Evolutionary conservation across 2,113 vertebrate species (phyloP).

Genomic region (Lamprologus speciosus): DNA sequence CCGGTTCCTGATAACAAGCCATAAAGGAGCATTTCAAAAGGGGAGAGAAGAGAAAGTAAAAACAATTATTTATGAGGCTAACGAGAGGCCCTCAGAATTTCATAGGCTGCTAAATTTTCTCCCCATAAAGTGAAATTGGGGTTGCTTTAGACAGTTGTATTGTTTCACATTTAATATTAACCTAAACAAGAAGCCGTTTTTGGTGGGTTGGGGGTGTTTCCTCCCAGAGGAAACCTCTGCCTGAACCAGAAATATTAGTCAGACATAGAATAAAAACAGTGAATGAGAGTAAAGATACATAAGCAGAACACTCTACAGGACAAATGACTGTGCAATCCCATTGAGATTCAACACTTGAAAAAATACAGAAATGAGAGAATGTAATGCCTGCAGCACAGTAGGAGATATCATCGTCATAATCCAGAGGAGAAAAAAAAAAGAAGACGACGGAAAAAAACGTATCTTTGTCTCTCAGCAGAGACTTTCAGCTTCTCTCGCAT

Average conservation of each 20-base stretch:
- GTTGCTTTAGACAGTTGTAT: conserved; percentile 37
- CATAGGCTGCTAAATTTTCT: conserved; percentile 5
- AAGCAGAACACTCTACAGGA: conserved; percentile 54
- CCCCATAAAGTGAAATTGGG: conserved; percentile 20
- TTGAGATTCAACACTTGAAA: conserved; percentile 48
- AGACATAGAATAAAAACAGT: conserved; percentile 47
- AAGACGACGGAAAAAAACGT: neutral
- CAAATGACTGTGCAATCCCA: conserved; percentile 61
- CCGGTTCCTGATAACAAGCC: conserved; percentile 81
- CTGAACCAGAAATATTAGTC: conserved; percentile 52
- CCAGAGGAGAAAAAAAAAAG: neutral
- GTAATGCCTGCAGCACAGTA: conserved; percentile 51
- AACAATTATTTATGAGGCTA: conserved; percentile 34
- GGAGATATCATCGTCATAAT: conserved; percentile 55
- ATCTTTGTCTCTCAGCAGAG: conserved; percentile 46
- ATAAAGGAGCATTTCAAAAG: conserved; percentile 27
- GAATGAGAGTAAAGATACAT: conserved; percentile 54
- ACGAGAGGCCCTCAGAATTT: conserved; percentile 7
- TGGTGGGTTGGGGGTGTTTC: neutral
- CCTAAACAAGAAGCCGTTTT: conserved; percentile 37
- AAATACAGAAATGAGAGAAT: conserved; percentile 52
- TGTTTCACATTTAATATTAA: conserved; percentile 61
- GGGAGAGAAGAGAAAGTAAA: conserved; percentile 16
- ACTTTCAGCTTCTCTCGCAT: conserved; percentile 27
- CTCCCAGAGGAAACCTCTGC: conserved; percentile 38